Evolutionary conservation across 2,888 invertebrate species (phyloP).

Genomic region (Pterostichus niger): DNA sequence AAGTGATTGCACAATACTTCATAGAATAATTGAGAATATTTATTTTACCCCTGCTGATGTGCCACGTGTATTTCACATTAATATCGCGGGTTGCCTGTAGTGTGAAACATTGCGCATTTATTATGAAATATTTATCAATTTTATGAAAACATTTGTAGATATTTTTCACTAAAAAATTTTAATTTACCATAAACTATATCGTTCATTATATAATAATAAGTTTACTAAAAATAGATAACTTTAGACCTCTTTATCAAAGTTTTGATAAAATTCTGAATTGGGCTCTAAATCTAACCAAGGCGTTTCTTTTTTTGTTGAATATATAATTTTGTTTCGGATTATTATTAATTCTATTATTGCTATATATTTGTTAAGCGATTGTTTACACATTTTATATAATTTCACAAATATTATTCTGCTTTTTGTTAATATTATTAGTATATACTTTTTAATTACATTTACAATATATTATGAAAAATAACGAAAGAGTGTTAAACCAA

Average conservation of each 20-base stretch:
- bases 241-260: slow-evolving; percentile 15
- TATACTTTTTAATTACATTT: no score
- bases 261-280: no score
- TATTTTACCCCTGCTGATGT: not conserved
- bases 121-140: slow-evolving; percentile 24
- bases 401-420: no score
- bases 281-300: no score
- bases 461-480: no score
- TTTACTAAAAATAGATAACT: not conserved
- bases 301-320: no score
- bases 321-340: no score
- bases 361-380: no score
- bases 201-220: not conserved
- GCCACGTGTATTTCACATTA: not conserved
- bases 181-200: not conserved
- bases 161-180: not conserved
- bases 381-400: no score
- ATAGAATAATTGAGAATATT: not conserved
- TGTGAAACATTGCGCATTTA: not conserved
- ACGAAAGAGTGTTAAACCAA: no score
- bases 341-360: no score
- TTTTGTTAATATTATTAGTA: no score
- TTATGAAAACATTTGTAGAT: not conserved
- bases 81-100: not conserved
- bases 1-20: slow-evolving; percentile 18